A percentile compares a stretch with the other conserved stretches of the same genome.
These are phyloP conservation scores for Cirrhinus molitorella DNA, from an alignment of 2,797 vertebrate species.

Conservation along the genomic window DNA sequence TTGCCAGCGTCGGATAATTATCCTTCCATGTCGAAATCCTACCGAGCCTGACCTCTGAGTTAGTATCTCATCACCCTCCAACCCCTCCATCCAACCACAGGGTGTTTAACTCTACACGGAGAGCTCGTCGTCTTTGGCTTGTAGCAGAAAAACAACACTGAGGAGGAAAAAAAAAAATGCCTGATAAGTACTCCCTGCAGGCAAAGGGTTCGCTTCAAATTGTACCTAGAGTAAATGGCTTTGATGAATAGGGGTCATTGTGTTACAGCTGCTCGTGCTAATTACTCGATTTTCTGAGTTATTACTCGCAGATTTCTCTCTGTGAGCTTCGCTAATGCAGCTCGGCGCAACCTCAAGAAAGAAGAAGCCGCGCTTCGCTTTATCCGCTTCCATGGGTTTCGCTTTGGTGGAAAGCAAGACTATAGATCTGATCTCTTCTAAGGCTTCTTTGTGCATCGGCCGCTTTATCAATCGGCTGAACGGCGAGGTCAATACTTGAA, in stretches of 20 bases:
- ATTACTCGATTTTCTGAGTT: slow-evolving; percentile 68
- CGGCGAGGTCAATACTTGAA: slow-evolving; percentile 15
- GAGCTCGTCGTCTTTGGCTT: slow-evolving; percentile 10
- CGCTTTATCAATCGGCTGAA: slow-evolving; percentile 35
- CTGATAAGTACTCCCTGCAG: slow-evolving; percentile 47
- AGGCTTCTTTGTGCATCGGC: slow-evolving; percentile 42
- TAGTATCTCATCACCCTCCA: slow-evolving; percentile 10
- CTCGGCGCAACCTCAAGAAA: slow-evolving; percentile 55
- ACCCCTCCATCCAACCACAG: slow-evolving; percentile 23
- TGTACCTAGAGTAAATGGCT: slow-evolving; percentile 64
- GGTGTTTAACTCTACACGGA: slow-evolving; percentile 26
- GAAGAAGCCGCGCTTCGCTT: slow-evolving; percentile 53
- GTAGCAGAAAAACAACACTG: slow-evolving; percentile 27
- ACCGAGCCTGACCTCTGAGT: slow-evolving; percentile 26
- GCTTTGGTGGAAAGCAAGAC: slow-evolving; percentile 49
- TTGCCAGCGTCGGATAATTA: slow-evolving; percentile 39
- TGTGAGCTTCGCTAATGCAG: slow-evolving; percentile 60
- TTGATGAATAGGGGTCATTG: slow-evolving; percentile 69
- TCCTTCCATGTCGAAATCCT: slow-evolving; percentile 39
- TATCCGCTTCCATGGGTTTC: slow-evolving; percentile 41
- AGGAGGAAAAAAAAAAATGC: slow-evolving; percentile 18
- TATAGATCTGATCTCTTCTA: slow-evolving; percentile 54
- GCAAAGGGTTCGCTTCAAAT: slow-evolving; percentile 57
- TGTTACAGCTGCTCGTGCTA: slow-evolving; percentile 67
- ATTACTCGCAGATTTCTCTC: slow-evolving; percentile 63